Evolutionary conservation across 2,113 vertebrate genomes (phyloP).

Genomic region (Cranoglanis bouderius): DNA sequence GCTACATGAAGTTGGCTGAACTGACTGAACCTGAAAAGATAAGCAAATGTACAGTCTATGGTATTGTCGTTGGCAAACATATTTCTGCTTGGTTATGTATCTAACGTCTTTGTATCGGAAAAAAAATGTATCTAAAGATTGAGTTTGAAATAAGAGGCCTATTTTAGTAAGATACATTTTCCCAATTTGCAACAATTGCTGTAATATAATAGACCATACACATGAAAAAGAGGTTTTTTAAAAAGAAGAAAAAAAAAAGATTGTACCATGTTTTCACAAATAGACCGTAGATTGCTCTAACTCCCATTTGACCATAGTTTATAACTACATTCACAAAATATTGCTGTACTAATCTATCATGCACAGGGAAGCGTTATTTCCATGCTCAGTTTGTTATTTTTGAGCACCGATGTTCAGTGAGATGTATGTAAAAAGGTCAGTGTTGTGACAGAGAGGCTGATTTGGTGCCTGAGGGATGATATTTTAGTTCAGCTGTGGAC

Average conservation of each 20-base stretch:
- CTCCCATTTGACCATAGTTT: constrained; percentile 33
- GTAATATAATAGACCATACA: not conserved
- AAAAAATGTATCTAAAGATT: not conserved
- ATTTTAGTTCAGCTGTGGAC: constrained; percentile 44
- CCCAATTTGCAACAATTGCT: not conserved
- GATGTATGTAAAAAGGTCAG: constrained; percentile 39
- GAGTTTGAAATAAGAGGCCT: not conserved
- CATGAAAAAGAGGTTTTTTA: not conserved
- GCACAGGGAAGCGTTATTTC: constrained; percentile 12
- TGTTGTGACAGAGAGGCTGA: constrained; percentile 30
- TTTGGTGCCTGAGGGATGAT: constrained; percentile 45
- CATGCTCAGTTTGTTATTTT: constrained; percentile 32
- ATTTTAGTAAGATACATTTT: not conserved
- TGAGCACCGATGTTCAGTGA: constrained; percentile 24
- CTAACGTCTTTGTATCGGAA: not conserved
- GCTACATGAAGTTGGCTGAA: not conserved
- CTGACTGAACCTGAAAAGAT: not conserved
- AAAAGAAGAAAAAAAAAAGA: not conserved
- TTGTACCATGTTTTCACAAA: not conserved
- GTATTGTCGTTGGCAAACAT: not conserved
- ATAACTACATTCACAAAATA: constrained; percentile 21
- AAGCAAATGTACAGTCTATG: not conserved
- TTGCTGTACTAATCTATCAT: constrained; percentile 25
- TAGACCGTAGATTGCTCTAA: constrained; percentile 3
- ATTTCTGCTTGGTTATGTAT: not conserved